Conservation (phyloP, 1,140 invertebrate genomes). For the Bombyx mori region ASM3026992v2 NC_085117.1:6172001-6172500, state of each 20-base stretch:
- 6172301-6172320: conserved; percentile 53
- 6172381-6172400: conserved; percentile 32
- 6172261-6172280: conserved; percentile 47
- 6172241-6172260: conserved; percentile 29
- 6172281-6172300: conserved; percentile 52
- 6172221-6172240: conserved; percentile 53
- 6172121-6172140: no score
- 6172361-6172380: conserved; percentile 18
- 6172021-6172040: conserved; percentile 1
- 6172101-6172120: no score
- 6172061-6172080: no score
- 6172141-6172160: no score
- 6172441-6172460: conserved; percentile 43
- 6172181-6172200: conserved; percentile 63
- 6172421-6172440: conserved; percentile 46
- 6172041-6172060: no score
- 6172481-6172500: not conserved
- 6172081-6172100: no score
- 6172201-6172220: conserved; percentile 59
- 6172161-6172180: conserved; percentile 60
- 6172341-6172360: conserved; percentile 53
- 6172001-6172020: not conserved
- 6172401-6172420: conserved; percentile 34
- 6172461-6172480: not conserved
- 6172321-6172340: conserved; percentile 59